Percentiles rank a stretch among this genome's conserved stretches.
phyloP scores from a whole-genome alignment of 2,113 vertebrate genomes.

The Istiophorus platypterus region DNA sequence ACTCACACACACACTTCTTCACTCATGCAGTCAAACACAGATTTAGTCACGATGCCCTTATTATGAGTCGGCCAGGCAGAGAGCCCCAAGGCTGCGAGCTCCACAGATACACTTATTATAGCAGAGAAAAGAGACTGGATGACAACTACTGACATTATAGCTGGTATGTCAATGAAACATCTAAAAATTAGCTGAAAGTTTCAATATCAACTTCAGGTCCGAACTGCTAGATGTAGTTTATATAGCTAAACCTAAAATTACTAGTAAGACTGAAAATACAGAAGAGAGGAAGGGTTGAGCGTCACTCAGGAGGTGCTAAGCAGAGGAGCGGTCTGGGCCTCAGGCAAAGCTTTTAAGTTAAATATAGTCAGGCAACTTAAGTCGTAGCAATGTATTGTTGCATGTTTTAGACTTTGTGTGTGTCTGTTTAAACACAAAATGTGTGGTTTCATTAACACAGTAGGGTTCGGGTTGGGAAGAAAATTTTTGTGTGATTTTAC shows the following conservation, averaged over 20 bases:
- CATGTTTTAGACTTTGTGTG: conserved; percentile 8
- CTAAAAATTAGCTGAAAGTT: background rate
- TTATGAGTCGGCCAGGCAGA: conserved; percentile 49
- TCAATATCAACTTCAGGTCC: background rate
- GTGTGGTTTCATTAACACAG: background rate
- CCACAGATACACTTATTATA: conserved; percentile 49
- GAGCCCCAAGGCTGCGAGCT: conserved; percentile 30
- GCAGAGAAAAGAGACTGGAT: conserved; percentile 18
- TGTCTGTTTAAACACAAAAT: conserved; percentile 5
- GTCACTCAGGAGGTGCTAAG: conserved; percentile 10
- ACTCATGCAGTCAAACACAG: conserved; percentile 28
- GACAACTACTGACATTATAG: conserved; percentile 22
- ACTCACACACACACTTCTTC: conserved; percentile 18
- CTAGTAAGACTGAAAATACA: background rate
- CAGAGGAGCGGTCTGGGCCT: conserved; percentile 36
- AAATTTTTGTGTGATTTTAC: background rate
- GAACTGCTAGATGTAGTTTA: background rate
- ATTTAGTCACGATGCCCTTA: conserved; percentile 59
- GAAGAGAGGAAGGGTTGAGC: background rate
- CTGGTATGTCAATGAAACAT: background rate
- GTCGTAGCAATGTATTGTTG: conserved; percentile 21
- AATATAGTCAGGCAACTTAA: conserved; percentile 64
- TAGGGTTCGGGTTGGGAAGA: background rate
- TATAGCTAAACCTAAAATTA: background rate
- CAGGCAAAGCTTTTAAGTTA: conserved; percentile 47